These are phyloP conservation scores for Neelides folsomi DNA, from an alignment of 2,888 invertebrate genomes.

Conservation along the genomic window DNA sequence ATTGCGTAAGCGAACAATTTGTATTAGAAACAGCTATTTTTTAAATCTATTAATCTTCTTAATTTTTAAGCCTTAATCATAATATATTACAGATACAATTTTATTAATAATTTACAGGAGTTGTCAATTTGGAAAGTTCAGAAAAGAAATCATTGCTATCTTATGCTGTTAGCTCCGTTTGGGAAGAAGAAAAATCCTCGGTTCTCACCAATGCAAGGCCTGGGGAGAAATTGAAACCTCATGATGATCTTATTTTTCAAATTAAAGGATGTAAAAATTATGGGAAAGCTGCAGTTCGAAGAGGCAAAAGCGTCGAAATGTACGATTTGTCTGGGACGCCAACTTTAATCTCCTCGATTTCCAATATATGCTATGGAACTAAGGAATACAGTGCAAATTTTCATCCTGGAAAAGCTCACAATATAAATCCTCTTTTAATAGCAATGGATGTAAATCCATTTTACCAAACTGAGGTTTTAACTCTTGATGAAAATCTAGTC, in stretches of 20 bases:
- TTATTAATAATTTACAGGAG: slow-evolving; percentile 12
- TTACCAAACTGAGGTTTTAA: slow-evolving; percentile 14
- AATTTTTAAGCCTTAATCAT: too few relatives aligned
- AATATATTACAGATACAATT: background rate
- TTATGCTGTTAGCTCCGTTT: slow-evolving; percentile 14
- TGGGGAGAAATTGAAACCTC: slow-evolving; percentile 4
- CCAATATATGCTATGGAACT: slow-evolving; percentile 16
- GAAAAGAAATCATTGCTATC: slow-evolving; percentile 11
- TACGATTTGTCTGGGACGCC: slow-evolving; percentile 14
- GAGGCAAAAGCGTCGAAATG: slow-evolving; percentile 24
- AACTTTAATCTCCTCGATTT: slow-evolving; percentile 13
- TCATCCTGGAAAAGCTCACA: background rate
- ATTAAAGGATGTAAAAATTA: slow-evolving; percentile 6
- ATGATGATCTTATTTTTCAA: slow-evolving; percentile 20
- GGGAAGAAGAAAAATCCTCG: slow-evolving; percentile 16
- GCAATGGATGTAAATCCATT: slow-evolving; percentile 19
- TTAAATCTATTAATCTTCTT: background rate
- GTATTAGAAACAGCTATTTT: background rate
- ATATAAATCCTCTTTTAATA: slow-evolving; percentile 11
- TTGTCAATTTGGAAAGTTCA: slow-evolving; percentile 9
- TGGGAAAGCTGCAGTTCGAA: slow-evolving; percentile 15
- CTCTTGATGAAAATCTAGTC: slow-evolving; percentile 24
- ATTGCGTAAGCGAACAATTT: slow-evolving; percentile 19
- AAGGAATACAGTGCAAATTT: background rate
- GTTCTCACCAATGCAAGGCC: slow-evolving; percentile 6